These are phyloP conservation scores for Phocides pigmalion DNA, from an alignment of 1,140 invertebrate species.

Conservation along the genomic window DNA sequence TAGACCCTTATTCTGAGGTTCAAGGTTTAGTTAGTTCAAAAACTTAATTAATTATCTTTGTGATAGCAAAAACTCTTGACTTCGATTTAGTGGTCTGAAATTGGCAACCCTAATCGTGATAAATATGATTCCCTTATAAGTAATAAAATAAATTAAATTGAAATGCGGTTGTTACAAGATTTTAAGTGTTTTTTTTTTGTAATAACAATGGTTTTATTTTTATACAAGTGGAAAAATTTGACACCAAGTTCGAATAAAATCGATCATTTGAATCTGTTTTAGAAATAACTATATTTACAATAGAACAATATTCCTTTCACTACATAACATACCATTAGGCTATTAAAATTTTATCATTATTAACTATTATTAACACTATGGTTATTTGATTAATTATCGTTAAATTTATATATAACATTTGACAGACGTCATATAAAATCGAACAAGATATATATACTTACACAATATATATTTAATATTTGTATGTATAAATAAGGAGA, in stretches of 20 bases:
- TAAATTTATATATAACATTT: slow-evolving; percentile 4
- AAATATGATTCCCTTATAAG: too few species aligned
- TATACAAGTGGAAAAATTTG: not conserved
- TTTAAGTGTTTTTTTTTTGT: too few species aligned
- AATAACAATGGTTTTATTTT: not conserved
- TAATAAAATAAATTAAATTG: too few species aligned
- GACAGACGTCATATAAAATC: slow-evolving; percentile 8
- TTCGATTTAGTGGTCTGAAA: too few species aligned
- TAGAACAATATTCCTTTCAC: not conserved
- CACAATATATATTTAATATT: not conserved
- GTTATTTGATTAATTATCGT: slow-evolving; percentile 3
- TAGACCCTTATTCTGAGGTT: too few species aligned
- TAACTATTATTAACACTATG: not conserved
- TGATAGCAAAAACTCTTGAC: too few species aligned
- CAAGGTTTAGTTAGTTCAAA: too few species aligned
- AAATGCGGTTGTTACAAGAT: too few species aligned
- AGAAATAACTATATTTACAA: slow-evolving; percentile 4
- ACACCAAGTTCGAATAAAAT: not conserved
- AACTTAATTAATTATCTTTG: too few species aligned
- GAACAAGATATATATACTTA: not conserved
- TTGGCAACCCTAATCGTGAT: too few species aligned
- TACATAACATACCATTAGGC: slow-evolving; percentile 6
- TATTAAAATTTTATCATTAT: slow-evolving; percentile 5
- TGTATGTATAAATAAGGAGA: not conserved
- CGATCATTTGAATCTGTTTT: not conserved